A percentile compares a stretch with the other conserved stretches of the same genome.
Conservation (phyloP, 64 coral and sea anemone genomes). For the Montipora capricornis region DNA sequence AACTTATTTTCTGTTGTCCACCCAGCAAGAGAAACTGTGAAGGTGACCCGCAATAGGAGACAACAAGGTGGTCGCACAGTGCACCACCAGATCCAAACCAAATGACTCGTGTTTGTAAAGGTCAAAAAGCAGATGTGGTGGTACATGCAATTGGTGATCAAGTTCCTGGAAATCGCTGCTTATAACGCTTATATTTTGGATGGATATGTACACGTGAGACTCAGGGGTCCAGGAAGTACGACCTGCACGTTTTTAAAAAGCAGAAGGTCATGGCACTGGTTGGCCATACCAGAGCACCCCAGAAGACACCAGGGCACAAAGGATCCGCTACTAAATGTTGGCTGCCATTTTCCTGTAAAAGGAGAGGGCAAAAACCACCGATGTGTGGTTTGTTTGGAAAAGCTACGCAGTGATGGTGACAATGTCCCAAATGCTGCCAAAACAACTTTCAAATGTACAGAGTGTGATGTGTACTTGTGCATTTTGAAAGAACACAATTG, state of each 20-base stretch:
- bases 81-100: background rate
- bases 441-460: constrained; percentile 65
- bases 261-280: constrained; percentile 38
- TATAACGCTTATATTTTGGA: constrained; percentile 64
- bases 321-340: constrained; percentile 35
- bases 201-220: constrained; percentile 3
- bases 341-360: constrained; percentile 50
- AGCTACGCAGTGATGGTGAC: constrained; percentile 13
- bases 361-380: constrained; percentile 55
- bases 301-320: constrained; percentile 49
- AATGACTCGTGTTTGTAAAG: constrained; percentile 32
- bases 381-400: constrained; percentile 56
- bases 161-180: constrained; percentile 25
- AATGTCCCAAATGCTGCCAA: constrained; percentile 57
- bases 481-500: constrained; percentile 63
- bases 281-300: constrained; percentile 30
- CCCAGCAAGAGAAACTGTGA: too few relatives aligned
- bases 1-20: too few relatives aligned
- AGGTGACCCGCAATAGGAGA: constrained; percentile 7
- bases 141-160: constrained; percentile 61
- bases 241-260: constrained; percentile 26
- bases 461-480: constrained; percentile 77
- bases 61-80: background rate
- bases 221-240: background rate
- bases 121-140: constrained; percentile 34